phyloP scores from a whole-genome alignment of 2,113 vertebrate genomes.

The Pelecanoides urinatrix region DNA sequence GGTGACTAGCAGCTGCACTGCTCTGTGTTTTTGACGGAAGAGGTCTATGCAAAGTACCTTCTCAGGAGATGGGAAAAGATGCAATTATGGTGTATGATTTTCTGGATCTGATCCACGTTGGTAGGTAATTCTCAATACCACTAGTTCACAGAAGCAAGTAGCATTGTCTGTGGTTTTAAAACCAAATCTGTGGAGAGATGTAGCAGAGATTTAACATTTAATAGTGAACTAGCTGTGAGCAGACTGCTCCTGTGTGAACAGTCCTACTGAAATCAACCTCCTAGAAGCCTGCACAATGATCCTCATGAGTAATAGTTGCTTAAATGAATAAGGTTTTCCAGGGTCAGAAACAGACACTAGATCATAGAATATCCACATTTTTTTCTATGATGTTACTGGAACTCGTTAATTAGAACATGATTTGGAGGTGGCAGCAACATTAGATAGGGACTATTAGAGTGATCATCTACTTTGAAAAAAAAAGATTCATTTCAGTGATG shows the following conservation, averaged over 20 bases:
- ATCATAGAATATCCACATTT: neutral
- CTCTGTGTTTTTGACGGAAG: neutral
- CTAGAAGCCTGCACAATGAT: neutral
- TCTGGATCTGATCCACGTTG: neutral
- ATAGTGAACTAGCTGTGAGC: neutral
- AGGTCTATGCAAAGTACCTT: neutral
- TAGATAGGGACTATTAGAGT: neutral
- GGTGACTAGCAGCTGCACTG: neutral
- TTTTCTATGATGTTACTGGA: neutral
- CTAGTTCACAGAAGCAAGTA: neutral
- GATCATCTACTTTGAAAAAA: neutral
- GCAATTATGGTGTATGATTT: neutral
- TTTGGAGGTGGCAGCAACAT: neutral
- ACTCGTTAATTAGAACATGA: neutral
- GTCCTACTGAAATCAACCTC: neutral
- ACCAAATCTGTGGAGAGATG: neutral
- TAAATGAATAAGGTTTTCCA: slow-evolving; percentile 1
- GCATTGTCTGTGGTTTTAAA: neutral
- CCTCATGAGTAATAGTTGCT: neutral
- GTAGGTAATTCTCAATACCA: neutral
- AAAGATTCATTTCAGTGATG: neutral
- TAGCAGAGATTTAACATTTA: neutral
- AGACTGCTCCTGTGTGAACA: neutral
- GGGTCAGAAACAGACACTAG: neutral
- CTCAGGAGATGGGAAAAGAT: neutral